Conservation (phyloP, 23 tunicate species). For the Pegea sp. region DNA sequence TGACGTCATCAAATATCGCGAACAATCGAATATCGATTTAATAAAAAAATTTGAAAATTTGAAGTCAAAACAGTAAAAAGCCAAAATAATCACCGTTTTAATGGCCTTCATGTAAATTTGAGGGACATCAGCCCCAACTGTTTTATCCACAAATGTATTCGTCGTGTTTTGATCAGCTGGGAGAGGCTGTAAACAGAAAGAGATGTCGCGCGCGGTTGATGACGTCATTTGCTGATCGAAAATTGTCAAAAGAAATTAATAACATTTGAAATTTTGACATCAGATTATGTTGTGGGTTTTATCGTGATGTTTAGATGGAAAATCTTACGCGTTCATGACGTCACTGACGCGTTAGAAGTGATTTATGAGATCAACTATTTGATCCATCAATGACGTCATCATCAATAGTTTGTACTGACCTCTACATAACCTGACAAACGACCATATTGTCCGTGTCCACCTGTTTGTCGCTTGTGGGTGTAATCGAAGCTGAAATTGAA, state of each 20-base stretch:
- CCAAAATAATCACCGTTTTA: constrained; percentile 23
- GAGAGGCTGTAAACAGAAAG: constrained; percentile 36
- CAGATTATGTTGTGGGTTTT: background rate
- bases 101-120: constrained; percentile 46
- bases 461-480: constrained; percentile 83
- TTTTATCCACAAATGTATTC: constrained; percentile 45
- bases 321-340: no score
- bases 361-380: no score
- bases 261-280: background rate
- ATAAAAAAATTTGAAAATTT: no score
- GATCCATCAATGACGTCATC: no score
- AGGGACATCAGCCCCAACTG: constrained; percentile 62
- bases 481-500: constrained; percentile 62
- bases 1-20: no score
- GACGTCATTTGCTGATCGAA: no score
- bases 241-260: background rate
- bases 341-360: no score
- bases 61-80: no score
- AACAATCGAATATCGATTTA: no score
- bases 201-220: no score
- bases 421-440: constrained; percentile 63
- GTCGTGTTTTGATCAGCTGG: constrained; percentile 22
- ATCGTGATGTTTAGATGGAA: no score
- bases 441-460: constrained; percentile 92
- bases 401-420: no score